Percentiles rank a stretch among this genome's conserved stretches.
These are phyloP conservation scores for Eudemis profundana DNA, from an alignment of 2,888 invertebrate species.

Conservation along the genomic window DNA sequence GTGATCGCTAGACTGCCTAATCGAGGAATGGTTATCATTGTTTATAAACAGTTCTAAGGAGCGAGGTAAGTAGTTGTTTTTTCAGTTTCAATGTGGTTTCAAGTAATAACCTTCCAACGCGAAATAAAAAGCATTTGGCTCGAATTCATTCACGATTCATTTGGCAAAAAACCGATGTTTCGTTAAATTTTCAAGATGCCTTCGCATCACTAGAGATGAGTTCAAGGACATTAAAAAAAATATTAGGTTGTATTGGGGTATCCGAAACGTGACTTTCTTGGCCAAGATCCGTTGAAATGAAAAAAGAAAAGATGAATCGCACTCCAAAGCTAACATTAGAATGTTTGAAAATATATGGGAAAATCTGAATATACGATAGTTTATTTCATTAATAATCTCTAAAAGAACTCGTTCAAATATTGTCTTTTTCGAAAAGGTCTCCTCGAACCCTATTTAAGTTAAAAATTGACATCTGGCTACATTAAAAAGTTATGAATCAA, in stretches of 20 bases:
- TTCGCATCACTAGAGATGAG: constrained; percentile 14
- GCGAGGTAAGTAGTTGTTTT: constrained; percentile 8
- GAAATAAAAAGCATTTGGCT: background rate
- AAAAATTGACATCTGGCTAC: constrained; percentile 21
- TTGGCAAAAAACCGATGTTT: no score
- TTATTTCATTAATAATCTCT: background rate
- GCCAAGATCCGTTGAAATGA: no score
- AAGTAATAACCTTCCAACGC: background rate
- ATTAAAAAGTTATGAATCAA: constrained; percentile 39
- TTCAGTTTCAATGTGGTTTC: background rate
- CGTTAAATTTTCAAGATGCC: background rate
- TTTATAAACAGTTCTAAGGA: constrained; percentile 35
- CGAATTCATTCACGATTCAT: background rate
- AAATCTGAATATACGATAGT: no score
- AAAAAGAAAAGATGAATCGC: no score
- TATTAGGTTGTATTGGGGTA: no score
- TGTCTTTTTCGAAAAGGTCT: background rate
- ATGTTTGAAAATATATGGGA: no score
- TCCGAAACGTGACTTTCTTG: no score
- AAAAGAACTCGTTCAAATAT: no score
- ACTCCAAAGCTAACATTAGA: no score
- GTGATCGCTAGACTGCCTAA: constrained; percentile 8
- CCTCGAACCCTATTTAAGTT: background rate
- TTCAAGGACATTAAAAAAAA: background rate
- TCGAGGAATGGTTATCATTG: constrained; percentile 15